phyloP scores from a whole-genome alignment of 1,140 invertebrate genomes.

The Hylaeus anthracinus region DNA sequence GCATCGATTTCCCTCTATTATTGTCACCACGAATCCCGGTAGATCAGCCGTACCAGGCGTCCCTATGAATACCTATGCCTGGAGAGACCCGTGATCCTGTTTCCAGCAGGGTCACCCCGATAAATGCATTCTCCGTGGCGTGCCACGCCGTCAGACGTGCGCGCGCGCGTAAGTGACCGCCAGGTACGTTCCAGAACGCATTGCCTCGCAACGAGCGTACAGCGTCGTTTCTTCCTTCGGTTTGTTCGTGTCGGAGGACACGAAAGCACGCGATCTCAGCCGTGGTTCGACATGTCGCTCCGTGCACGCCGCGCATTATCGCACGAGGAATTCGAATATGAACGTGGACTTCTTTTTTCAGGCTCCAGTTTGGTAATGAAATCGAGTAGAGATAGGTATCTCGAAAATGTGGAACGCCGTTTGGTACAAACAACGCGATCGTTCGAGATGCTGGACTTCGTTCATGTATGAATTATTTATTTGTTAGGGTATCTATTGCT shows the following conservation, averaged over 20 bases:
- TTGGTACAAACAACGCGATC: too few relatives aligned
- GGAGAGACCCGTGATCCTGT: constrained; percentile 34
- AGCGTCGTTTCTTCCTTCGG: neutral
- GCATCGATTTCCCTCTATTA: constrained; percentile 68
- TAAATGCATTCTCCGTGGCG: constrained; percentile 56
- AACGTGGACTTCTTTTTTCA: neutral
- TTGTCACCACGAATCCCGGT: constrained; percentile 61
- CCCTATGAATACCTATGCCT: constrained; percentile 53
- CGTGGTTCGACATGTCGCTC: neutral
- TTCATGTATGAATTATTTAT: too few relatives aligned
- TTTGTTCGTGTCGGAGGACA: neutral
- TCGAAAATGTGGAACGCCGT: neutral
- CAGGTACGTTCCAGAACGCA: neutral
- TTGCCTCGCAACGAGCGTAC: neutral
- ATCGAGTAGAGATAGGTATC: too few relatives aligned
- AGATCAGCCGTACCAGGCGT: constrained; percentile 47
- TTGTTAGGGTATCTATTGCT: too few relatives aligned
- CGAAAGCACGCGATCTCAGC: neutral
- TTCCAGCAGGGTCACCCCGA: constrained; percentile 41
- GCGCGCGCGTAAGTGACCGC: neutral
- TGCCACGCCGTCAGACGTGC: constrained; percentile 2
- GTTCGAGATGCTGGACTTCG: too few relatives aligned
- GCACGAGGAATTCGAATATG: neutral
- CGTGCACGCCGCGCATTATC: neutral
- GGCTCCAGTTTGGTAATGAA: neutral